Base-by-base conservation (phyloP, 2,797 vertebrate genomes). In the Poeciliopsis presidionis region DNA sequence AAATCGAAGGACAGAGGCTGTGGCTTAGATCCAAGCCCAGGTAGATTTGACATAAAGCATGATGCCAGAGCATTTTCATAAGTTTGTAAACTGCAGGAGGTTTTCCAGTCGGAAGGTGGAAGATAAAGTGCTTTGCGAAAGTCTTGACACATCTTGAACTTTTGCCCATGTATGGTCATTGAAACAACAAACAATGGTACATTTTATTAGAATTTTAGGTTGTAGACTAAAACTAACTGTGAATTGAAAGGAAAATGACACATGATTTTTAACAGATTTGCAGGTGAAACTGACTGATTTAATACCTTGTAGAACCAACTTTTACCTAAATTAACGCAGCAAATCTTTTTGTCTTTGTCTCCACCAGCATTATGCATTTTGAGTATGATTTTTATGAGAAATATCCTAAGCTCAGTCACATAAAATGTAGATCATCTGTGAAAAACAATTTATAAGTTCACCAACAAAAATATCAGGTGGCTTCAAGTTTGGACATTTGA, bases 1-100 rank as follows among this genome's bases (percentile, higher is more conserved):
- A 82, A 85, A 79, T 67, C 63, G 36, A 67, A 67, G 36, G 36
- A 41, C 63, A 67, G 63, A 41, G 39, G 36, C 36, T 11, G 5
- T 41, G 63, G 63, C 20, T 39, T 16, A 65, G 63, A 67, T 41
- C 63, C 20, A 41, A 67, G 33, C 63, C 36, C 36, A 39, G 41
- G 72, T 7, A 72, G 55, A 16, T 72, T 9, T 47, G 13, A 80
- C 18, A 45, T 0, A 5, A 57, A 25, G 47, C 30, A 36, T 41
- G 43, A 76, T 53, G n/a, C n/a, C 53, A 0, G 36, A 7, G 20
- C 61, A 36, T 55, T 14, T 3, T 63, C 33, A 59, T 20, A 41
- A 0, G 0, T 9, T 75, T 75, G 47, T 73, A 72, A 43, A 72
- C 43, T 77, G 28, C 45, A 41, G 47, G 14, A 7, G 13, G 45